These are phyloP conservation scores for Sebastes flavidus DNA, from an alignment of 2,797 vertebrate genomes.

Conservation along the genomic window DNA sequence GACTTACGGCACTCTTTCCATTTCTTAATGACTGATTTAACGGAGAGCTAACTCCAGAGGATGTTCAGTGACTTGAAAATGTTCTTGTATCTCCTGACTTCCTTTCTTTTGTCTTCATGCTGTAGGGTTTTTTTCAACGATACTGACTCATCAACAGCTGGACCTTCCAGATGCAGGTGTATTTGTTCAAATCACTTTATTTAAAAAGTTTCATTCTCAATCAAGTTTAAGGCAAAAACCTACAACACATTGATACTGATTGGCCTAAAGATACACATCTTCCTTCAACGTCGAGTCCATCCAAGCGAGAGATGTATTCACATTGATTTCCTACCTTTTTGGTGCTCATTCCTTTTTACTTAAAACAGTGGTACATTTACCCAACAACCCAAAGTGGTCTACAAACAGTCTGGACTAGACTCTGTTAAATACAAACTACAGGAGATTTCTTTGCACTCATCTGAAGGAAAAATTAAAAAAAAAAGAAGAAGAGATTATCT, in stretches of 20 bases:
- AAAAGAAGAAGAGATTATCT: slow-evolving; percentile 56
- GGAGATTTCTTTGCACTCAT: slow-evolving; percentile 61
- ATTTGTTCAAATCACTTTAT: slow-evolving; percentile 75
- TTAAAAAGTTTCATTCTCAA: slow-evolving; percentile 67
- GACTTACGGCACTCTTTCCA: background rate
- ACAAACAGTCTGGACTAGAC: slow-evolving; percentile 63
- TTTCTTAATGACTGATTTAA: background rate
- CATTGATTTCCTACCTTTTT: slow-evolving; percentile 34
- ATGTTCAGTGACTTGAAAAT: background rate
- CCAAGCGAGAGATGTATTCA: slow-evolving; percentile 45
- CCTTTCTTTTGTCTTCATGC: background rate
- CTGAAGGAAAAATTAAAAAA: slow-evolving; percentile 16
- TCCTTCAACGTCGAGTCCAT: slow-evolving; percentile 35
- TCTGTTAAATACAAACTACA: slow-evolving; percentile 79
- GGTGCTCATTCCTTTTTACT: slow-evolving; percentile 23
- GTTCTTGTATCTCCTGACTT: background rate
- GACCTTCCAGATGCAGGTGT: background rate
- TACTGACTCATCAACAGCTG: background rate
- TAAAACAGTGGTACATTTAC: slow-evolving; percentile 69
- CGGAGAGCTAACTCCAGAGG: background rate
- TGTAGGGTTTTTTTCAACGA: background rate
- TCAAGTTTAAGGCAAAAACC: slow-evolving; percentile 57
- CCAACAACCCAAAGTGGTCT: slow-evolving; percentile 66
- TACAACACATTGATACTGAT: slow-evolving; percentile 47
- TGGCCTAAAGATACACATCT: slow-evolving; percentile 43